Conservation (phyloP, 2,888 invertebrate genomes). For the Cosmia pyralina region DNA sequence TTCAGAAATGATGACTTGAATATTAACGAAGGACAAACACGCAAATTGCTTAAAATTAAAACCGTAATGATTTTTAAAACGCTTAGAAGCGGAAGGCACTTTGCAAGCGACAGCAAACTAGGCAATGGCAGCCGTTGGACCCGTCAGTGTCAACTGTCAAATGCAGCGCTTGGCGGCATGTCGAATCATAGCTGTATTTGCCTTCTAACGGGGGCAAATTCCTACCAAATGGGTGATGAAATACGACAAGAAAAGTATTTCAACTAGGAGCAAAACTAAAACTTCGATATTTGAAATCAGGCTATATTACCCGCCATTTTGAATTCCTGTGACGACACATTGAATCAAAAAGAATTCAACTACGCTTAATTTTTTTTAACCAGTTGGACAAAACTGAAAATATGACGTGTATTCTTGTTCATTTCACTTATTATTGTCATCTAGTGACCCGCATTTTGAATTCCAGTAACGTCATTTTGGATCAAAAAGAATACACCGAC, state of each 20-base stretch:
- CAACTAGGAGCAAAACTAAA: neutral
- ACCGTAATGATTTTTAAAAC: conserved; percentile 4
- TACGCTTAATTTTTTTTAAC: neutral
- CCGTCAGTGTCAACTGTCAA: conserved; percentile 51
- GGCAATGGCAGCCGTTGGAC: conserved; percentile 30
- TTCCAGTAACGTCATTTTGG: neutral
- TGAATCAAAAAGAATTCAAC: neutral
- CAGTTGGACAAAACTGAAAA: neutral
- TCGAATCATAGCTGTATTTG: conserved; percentile 45
- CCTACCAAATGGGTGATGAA: neutral
- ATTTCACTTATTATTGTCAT: neutral
- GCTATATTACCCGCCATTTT: neutral
- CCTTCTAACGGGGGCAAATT: conserved; percentile 13
- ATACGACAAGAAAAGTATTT: neutral
- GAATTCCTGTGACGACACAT: neutral
- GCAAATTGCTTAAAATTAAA: neutral
- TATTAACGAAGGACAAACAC: neutral
- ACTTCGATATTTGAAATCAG: neutral
- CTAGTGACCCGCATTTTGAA: neutral
- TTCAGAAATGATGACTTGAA: neutral
- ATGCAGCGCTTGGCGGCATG: conserved; percentile 30
- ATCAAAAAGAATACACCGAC: neutral
- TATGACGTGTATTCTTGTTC: neutral
- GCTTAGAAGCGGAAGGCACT: conserved; percentile 24
- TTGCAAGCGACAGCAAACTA: conserved; percentile 22